Evolutionary conservation across 2,888 invertebrate species (phyloP).

Genomic region (Hirtodrosophila alboralis): DNA sequence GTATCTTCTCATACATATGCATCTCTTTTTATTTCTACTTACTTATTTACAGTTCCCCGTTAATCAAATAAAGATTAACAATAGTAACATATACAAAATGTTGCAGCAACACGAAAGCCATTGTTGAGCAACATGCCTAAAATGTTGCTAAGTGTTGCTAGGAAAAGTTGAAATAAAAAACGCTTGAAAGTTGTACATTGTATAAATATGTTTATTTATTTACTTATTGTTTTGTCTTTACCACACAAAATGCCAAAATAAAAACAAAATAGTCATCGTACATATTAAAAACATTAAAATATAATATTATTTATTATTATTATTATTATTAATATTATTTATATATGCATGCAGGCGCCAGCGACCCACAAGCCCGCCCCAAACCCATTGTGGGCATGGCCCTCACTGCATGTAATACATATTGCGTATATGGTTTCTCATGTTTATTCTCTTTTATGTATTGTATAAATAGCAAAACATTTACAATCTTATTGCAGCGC

Average conservation of each 20-base stretch:
- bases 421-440: conserved; percentile 47
- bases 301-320: conserved; percentile 42
- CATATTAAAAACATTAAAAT: conserved; percentile 60
- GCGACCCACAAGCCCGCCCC: conserved; percentile 20
- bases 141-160: background rate
- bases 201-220: conserved; percentile 75
- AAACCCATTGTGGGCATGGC: conserved; percentile 45
- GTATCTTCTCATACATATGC: too few relatives aligned
- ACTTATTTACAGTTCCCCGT: background rate
- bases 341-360: conserved; percentile 48
- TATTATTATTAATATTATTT: conserved; percentile 27
- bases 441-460: conserved; percentile 23
- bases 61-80: too few relatives aligned
- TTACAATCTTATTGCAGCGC: conserved; percentile 80
- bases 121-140: too few relatives aligned
- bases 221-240: conserved; percentile 74
- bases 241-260: conserved; percentile 58
- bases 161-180: background rate
- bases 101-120: background rate
- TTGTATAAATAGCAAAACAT: conserved; percentile 76
- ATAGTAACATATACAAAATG: background rate
- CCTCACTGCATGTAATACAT: conserved; percentile 65
- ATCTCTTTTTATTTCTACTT: too few relatives aligned
- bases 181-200: conserved; percentile 57
- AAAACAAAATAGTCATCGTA: conserved; percentile 51